These are phyloP conservation scores for Tribolium madens DNA, from an alignment of 1,140 invertebrate genomes.

Conservation along the genomic window DNA sequence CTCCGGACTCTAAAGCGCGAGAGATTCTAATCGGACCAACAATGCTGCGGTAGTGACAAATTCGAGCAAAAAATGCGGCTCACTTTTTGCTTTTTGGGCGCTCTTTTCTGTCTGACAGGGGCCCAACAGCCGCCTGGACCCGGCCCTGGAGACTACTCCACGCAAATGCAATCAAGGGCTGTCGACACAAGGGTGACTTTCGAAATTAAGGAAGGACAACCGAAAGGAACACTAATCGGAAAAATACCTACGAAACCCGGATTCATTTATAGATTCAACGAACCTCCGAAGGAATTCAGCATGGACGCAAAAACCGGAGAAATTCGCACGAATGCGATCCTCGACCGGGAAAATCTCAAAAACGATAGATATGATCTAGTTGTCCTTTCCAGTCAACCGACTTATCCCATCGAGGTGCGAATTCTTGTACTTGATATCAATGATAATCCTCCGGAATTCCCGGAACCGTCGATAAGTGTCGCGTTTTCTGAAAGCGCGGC, in stretches of 20 bases:
- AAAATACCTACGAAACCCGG: slow-evolving; percentile 87
- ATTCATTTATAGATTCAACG: slow-evolving; percentile 93
- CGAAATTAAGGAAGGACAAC: slow-evolving; percentile 85
- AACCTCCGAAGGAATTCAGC: slow-evolving; percentile 85
- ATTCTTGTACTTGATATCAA: slow-evolving; percentile 89
- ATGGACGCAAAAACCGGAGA: slow-evolving; percentile 85
- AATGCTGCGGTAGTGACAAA: slow-evolving; percentile 44
- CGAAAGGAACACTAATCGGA: slow-evolving; percentile 84
- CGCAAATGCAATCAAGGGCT: slow-evolving; percentile 86
- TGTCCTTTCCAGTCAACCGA: slow-evolving; percentile 90
- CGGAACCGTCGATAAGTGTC: slow-evolving; percentile 86
- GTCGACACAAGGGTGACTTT: slow-evolving; percentile 88
- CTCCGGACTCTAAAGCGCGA: slow-evolving; percentile 42
- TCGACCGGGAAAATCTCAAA: slow-evolving; percentile 83
- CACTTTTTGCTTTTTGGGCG: slow-evolving; percentile 43
- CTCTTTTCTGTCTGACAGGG: slow-evolving; percentile 53
- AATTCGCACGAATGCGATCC: slow-evolving; percentile 81
- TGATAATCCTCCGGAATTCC: slow-evolving; percentile 91
- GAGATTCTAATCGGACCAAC: slow-evolving; percentile 46
- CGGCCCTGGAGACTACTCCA: slow-evolving; percentile 67
- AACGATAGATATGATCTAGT: slow-evolving; percentile 90
- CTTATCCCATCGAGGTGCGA: slow-evolving; percentile 92
- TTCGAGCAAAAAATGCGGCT: slow-evolving; percentile 46
- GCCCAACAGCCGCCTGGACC: slow-evolving; percentile 64
- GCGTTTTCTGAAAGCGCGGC: slow-evolving; percentile 92